A percentile compares a stretch with the other conserved stretches of the same genome.
Evolutionary conservation across 2,113 vertebrate species (phyloP).

Genomic region (Apus apus): DNA sequence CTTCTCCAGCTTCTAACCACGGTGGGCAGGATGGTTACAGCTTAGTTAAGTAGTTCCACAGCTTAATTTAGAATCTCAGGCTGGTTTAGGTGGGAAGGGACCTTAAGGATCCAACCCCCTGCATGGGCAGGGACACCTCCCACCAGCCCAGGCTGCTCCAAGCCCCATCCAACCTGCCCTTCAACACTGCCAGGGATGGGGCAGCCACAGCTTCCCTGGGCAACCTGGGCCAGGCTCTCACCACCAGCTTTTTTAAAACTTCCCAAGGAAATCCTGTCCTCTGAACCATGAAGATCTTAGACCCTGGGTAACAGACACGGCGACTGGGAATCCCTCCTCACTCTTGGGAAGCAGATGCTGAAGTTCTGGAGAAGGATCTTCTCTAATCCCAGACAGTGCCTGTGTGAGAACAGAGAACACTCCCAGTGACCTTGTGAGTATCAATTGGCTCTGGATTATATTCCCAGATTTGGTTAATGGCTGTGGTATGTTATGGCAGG

Average conservation of each 20-base stretch:
- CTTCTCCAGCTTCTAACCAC: fast-evolving
- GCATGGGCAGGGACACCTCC: no score
- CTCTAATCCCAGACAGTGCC: neutral
- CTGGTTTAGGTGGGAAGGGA: no score
- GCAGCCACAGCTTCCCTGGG: no score
- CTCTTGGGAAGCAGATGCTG: constrained; percentile 28
- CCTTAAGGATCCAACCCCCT: no score
- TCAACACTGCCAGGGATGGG: no score
- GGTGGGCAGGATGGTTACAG: fast-evolving
- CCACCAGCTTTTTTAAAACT: neutral
- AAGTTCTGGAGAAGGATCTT: neutral
- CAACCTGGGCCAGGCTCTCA: no score
- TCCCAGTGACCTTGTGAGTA: neutral
- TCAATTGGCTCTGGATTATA: fast-evolving
- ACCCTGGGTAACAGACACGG: constrained; percentile 26
- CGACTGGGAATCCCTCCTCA: neutral
- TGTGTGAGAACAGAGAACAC: neutral
- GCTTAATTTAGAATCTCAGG: neutral
- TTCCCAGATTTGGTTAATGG: no score
- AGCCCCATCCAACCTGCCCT: no score
- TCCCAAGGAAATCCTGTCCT: neutral
- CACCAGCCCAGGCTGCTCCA: no score
- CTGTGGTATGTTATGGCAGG: no score
- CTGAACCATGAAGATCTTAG: constrained; percentile 63
- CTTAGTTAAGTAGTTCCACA: neutral